These are phyloP conservation scores for Pteropus rufus DNA, from an alignment of 2,797 vertebrate species.

Conservation along the genomic window DNA sequence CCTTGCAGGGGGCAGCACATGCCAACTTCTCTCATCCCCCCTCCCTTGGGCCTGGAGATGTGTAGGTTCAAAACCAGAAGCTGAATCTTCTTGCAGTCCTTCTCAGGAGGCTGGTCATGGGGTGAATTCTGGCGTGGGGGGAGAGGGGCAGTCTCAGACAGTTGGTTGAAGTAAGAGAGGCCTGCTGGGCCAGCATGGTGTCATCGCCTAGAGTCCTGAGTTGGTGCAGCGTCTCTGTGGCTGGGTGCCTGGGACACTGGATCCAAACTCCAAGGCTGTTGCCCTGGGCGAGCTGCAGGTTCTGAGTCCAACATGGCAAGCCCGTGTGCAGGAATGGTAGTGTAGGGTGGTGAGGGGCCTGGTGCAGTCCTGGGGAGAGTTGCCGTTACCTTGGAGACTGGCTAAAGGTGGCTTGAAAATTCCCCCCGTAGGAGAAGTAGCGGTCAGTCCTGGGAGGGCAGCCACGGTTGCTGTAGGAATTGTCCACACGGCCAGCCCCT, in stretches of 20 bases:
- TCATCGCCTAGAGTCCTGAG: slow-evolving; percentile 45
- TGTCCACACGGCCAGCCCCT: slow-evolving; percentile 94
- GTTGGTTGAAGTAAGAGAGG: slow-evolving; percentile 40
- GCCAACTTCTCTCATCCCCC: slow-evolving; percentile 67
- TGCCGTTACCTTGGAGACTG: slow-evolving; percentile 90
- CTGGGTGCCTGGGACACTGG: slow-evolving; percentile 44
- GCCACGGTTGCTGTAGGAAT: slow-evolving; percentile 94
- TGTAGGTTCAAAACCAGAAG: slow-evolving; percentile 48
- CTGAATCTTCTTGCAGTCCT: slow-evolving; percentile 63
- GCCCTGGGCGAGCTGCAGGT: slow-evolving; percentile 18
- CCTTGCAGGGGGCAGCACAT: slow-evolving; percentile 28
- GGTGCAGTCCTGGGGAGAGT: slow-evolving; percentile 72
- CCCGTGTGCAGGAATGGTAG: slow-evolving; percentile 8
- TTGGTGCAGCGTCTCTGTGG: slow-evolving; percentile 33
- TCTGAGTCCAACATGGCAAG: slow-evolving; percentile 67
- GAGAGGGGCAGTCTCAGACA: slow-evolving; percentile 61
- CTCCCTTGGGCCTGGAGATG: slow-evolving; percentile 66
- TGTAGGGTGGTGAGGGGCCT: slow-evolving; percentile 58
- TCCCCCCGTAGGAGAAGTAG: slow-evolving; percentile 89
- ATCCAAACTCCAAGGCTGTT: slow-evolving; percentile 58
- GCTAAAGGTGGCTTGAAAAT: slow-evolving; percentile 94
- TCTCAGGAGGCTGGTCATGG: slow-evolving; percentile 57
- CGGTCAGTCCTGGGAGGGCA: slow-evolving; percentile 90
- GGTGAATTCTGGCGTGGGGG: slow-evolving; percentile 51
- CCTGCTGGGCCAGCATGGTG: neutral